Evolutionary conservation across 2,797 vertebrate genomes (phyloP).

Genomic region (Gadopsis marmoratus): DNA sequence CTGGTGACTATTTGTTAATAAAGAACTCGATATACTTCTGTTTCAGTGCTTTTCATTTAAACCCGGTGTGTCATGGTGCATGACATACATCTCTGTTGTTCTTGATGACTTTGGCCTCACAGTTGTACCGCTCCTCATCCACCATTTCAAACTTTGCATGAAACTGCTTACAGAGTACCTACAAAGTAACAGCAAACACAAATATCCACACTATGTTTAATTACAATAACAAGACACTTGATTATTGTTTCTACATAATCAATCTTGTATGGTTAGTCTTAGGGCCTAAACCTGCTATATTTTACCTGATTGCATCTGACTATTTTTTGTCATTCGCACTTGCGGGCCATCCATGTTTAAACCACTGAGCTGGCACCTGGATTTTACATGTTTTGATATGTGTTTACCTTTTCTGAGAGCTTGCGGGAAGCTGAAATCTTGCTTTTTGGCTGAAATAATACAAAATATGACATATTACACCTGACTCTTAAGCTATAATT

Average conservation of each 20-base stretch:
- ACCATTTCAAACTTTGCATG: conserved; percentile 70
- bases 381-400: neutral
- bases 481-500: neutral
- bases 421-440: conserved; percentile 95
- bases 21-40: neutral
- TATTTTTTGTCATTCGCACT: conserved; percentile 73
- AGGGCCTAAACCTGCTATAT: neutral
- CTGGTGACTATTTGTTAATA: neutral
- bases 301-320: neutral
- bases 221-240: neutral
- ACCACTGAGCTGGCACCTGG: conserved; percentile 77
- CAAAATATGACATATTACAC: conserved; percentile 10
- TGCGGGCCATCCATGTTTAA: conserved; percentile 87
- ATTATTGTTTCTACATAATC: neutral
- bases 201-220: neutral
- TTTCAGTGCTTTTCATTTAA: neutral
- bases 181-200: conserved; percentile 11
- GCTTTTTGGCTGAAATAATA: conserved; percentile 87
- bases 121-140: conserved; percentile 83
- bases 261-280: neutral
- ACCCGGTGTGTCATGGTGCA: neutral
- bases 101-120: conserved; percentile 80
- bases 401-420: conserved; percentile 90
- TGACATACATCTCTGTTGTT: conserved; percentile 79
- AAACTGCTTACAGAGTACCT: conserved; percentile 80